Evolutionary conservation across 1,140 invertebrate genomes (phyloP), one percentile per base, ranked within the genome.

Genomic region (Aphaenogaster floridana): DNA sequence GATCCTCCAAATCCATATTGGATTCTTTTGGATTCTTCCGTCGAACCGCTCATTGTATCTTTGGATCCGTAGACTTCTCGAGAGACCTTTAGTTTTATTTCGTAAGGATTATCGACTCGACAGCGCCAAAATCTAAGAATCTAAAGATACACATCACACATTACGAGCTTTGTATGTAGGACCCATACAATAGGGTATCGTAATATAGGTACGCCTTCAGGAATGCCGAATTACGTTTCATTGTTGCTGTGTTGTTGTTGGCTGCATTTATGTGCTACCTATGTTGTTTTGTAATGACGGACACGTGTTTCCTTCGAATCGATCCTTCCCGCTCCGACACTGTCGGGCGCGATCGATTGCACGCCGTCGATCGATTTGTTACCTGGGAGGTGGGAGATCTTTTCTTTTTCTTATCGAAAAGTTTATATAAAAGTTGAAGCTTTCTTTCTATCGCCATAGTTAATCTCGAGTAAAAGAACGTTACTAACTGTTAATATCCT

Each of bases 171-270:
- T 59, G 28, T 28, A 68, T 21, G 3, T 68, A 66, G 17, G 21
- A 28, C n/a, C 28, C 7, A 54, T 7, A 21, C 36, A 54, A 15
- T 36, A 9, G 76, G 42, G 1, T 64, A 13, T 48, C 74, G 42
- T 45, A 15, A 71, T 42, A 61, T 74, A 21, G 21, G 21, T 21
- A 61, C 17, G 63, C 50, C 76, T 90, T 86, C 61, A 78, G 86
- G 81, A 90, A 90, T 92, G 86, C 78, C 88, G 83, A 92, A 64
- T 91, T 91, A 86, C 92, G 90, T 90, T 91, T 91, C 88, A 90
- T 93, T 87, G 83, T 81, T 92, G 61, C 92, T 93, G 85, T 88
- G 36, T 69, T 80, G 61, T 78, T 92, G 72, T 93, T 93, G 89
- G 88, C 87, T 93, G 89, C 90, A 87, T 93, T 28, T 91, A 88